Base-by-base conservation (phyloP, 2,113 vertebrate genomes). In the Oryzias javanicus region DNA sequence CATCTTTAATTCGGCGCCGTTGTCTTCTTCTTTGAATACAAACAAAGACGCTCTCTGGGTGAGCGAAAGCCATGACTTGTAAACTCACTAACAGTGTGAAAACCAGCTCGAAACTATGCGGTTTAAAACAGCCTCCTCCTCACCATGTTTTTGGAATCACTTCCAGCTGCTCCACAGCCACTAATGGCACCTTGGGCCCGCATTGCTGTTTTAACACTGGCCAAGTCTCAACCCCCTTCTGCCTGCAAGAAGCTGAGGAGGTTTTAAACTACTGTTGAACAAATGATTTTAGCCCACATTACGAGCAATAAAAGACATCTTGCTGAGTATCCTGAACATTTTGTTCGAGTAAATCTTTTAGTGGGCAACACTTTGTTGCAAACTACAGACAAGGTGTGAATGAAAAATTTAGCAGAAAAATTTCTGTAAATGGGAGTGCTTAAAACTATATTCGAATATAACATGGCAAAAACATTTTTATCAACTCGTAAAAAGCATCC, bases 61-160 rank as follows among this genome's bases (percentile, higher is more conserved):
- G 59, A 35, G 53, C 74, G 29, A 62, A 78, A 79, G 80, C 74
- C 83, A 81, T 82, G 87, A 90, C 87, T 86, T 92, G 89, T 94
- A 92, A 95, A 95, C 93, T 93, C 92, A 85, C 86, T 90, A 95
- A 92, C 92, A 88, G 91, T 94, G 90, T 90, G 92, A 95, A 96
- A 95, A 94, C 92, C 92, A 91, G 89, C 78, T 58, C 82, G 88
- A 91, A 92, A 90, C 91, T 85, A 90, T 94, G 94, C 92, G 94
- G 92, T 94, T 94, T 94, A 90, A 83, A 83, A 82, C 92, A 89
- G 90, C 89, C 88, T 92, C 92, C 88, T 62, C 89, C 88, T 86
- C 85, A 78, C 89, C 87, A 79, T 83, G 88, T 91, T 91, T 86
- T 87, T 89, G 82, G 91, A 94, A 96, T 95, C 91, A 92, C 90